These are phyloP conservation scores for Scortum barcoo DNA, from an alignment of 2,113 vertebrate species.

Conservation along the genomic window DNA sequence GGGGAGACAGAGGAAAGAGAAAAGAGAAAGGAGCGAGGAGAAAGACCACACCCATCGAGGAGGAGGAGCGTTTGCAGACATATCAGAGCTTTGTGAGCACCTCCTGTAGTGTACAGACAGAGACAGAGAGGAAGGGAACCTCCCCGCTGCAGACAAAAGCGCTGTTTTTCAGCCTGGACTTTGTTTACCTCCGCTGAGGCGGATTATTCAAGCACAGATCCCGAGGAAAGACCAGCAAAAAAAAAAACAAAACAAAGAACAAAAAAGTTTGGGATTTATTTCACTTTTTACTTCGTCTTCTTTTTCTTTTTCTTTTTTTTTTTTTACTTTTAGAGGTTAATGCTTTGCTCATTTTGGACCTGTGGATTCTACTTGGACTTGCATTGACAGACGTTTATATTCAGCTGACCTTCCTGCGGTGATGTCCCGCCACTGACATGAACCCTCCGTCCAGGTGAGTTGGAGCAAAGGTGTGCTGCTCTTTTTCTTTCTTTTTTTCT, in stretches of 20 bases:
- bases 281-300: neutral
- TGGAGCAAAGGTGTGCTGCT: neutral
- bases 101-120: neutral
- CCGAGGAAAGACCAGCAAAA: neutral
- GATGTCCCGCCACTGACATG: slow-evolving; percentile 67
- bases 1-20: slow-evolving; percentile 28
- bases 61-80: slow-evolving; percentile 8
- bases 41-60: slow-evolving; percentile 18
- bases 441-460: slow-evolving; percentile 65
- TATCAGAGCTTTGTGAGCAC: neutral
- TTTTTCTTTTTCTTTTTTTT: neutral
- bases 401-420: too few species aligned
- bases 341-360: neutral
- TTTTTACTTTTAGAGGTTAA: neutral
- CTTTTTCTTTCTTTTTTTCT: too few species aligned
- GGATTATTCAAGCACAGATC: slow-evolving; percentile 5
- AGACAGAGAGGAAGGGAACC: slow-evolving; percentile 8
- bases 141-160: slow-evolving; percentile 20
- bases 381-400: too few species aligned
- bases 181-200: slow-evolving; percentile 39
- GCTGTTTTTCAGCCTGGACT: slow-evolving; percentile 6
- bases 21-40: neutral
- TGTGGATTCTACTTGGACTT: slow-evolving; percentile 9
- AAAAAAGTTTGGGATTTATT: slow-evolving; percentile 31
- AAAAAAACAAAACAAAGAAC: too few species aligned